Percentiles rank a stretch among this genome's conserved stretches.
phyloP scores from a whole-genome alignment of 2,888 invertebrate genomes.

The Scaptomyza caliginosa region DNA sequence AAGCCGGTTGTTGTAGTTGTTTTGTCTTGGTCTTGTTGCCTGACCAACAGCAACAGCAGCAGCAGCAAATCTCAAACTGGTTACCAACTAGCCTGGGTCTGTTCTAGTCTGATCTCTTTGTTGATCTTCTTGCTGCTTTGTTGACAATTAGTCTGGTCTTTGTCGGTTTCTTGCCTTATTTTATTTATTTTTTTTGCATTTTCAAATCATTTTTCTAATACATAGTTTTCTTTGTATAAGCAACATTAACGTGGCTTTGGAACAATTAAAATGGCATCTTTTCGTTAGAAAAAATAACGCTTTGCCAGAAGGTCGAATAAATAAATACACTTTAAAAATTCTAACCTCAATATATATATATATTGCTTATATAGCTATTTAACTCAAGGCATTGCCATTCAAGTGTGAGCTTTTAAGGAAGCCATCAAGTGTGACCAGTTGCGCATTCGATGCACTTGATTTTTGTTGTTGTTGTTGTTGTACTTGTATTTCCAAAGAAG shows the following conservation, averaged over 20 bases:
- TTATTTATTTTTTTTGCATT: constrained; percentile 10
- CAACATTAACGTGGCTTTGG: constrained; percentile 43
- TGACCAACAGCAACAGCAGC: no score
- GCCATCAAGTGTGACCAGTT: constrained; percentile 29
- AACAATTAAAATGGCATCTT: constrained; percentile 61
- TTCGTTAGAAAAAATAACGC: constrained; percentile 27
- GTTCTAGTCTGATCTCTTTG: constrained; percentile 43
- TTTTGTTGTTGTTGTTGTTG: constrained; percentile 22
- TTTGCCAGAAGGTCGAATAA: not conserved
- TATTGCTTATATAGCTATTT: not conserved
- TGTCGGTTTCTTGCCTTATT: constrained; percentile 41
- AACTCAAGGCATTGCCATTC: not conserved
- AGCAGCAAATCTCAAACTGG: constrained; percentile 57
- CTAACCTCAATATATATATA: no score
- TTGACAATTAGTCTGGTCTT: constrained; percentile 56
- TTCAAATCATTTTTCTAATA: constrained; percentile 58
- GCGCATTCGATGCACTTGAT: constrained; percentile 2
- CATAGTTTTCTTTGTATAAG: constrained; percentile 46
- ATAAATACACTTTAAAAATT: not conserved
- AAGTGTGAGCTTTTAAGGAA: not conserved
- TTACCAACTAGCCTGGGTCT: constrained; percentile 42
- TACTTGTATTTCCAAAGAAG: constrained; percentile 59
- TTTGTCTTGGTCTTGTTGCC: constrained; percentile 16
- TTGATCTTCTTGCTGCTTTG: constrained; percentile 45
- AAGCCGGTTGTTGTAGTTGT: constrained; percentile 65